Conservation (phyloP, 2,797 vertebrate genomes). For the Gila robusta region DNA sequence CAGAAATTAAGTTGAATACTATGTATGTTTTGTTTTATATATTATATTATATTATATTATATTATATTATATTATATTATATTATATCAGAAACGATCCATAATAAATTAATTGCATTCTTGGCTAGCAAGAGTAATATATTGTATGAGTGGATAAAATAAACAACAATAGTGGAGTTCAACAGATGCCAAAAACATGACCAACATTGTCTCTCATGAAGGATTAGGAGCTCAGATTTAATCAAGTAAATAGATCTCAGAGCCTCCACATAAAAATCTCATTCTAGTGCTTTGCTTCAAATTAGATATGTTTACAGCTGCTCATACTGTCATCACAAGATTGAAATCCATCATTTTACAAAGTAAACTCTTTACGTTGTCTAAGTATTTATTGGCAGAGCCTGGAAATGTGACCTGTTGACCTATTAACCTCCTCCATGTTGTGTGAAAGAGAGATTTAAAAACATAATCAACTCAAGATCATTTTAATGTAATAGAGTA, state of each 20-base stretch:
- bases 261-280: conserved; percentile 34
- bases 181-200: conserved; percentile 44
- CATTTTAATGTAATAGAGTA: conserved; percentile 18
- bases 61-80: not conserved
- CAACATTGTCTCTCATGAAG: conserved; percentile 44
- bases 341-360: conserved; percentile 48
- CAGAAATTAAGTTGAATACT: conserved; percentile 48
- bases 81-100: not conserved
- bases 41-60: not conserved
- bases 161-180: conserved; percentile 40
- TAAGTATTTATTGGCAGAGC: conserved; percentile 29
- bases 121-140: conserved; percentile 37
- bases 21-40: no score
- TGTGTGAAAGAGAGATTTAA: conserved; percentile 37
- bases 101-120: not conserved
- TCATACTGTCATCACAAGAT: conserved; percentile 35
- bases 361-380: conserved; percentile 32
- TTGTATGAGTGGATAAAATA: conserved; percentile 44
- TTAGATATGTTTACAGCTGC: conserved; percentile 39
- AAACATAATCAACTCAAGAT: conserved; percentile 12
- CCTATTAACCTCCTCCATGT: conserved; percentile 48
- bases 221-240: conserved; percentile 59
- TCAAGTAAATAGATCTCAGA: conserved; percentile 52
- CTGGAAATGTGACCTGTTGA: conserved; percentile 54
- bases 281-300: conserved; percentile 39